Conservation (phyloP, 1,140 invertebrate species). For the Drosophila busckii region DNA sequence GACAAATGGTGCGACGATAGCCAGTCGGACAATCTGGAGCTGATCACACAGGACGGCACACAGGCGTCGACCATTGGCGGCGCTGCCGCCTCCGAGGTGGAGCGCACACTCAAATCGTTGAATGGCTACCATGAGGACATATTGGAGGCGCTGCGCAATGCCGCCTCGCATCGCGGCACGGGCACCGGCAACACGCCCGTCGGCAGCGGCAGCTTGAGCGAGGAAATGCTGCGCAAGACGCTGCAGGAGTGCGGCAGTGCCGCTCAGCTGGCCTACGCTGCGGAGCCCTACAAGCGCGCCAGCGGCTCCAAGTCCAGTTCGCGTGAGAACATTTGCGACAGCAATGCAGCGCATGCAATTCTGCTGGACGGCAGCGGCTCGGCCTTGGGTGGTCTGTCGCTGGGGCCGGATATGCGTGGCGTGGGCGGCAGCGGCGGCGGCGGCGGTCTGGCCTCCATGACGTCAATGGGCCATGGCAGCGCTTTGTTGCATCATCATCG, state of each 20-base stretch:
- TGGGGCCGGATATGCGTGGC: slow-evolving; percentile 52
- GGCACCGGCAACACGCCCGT: slow-evolving; percentile 81
- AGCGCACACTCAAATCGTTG: slow-evolving; percentile 89
- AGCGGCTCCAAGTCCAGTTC: slow-evolving; percentile 80
- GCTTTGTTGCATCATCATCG: slow-evolving; percentile 73
- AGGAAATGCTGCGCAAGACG: slow-evolving; percentile 83
- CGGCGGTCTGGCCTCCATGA: slow-evolving; percentile 15
- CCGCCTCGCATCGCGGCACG: slow-evolving; percentile 85
- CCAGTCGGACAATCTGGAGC: slow-evolving; percentile 85
- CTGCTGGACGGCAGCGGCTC: slow-evolving; percentile 65
- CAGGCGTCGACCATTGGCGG: slow-evolving; percentile 81
- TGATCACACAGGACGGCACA: slow-evolving; percentile 85
- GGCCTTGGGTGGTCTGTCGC: slow-evolving; percentile 40
- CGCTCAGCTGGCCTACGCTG: slow-evolving; percentile 79
- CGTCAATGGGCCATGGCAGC: slow-evolving; percentile 43
- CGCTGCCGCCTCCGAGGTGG: slow-evolving; percentile 86
- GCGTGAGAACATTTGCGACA: slow-evolving; percentile 84
- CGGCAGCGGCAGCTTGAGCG: slow-evolving; percentile 82
- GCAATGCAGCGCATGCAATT: slow-evolving; percentile 78
- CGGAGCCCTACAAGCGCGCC: slow-evolving; percentile 82
- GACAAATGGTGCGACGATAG: slow-evolving; percentile 86
- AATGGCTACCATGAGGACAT: slow-evolving; percentile 97
- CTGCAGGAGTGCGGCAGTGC: slow-evolving; percentile 83
- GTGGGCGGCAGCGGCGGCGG: slow-evolving; percentile 16
- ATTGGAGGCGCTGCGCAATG: slow-evolving; percentile 90